These are phyloP conservation scores for Otolemur crassicaudatus DNA, from an alignment of 2,797 vertebrate genomes.

Conservation along the genomic window DNA sequence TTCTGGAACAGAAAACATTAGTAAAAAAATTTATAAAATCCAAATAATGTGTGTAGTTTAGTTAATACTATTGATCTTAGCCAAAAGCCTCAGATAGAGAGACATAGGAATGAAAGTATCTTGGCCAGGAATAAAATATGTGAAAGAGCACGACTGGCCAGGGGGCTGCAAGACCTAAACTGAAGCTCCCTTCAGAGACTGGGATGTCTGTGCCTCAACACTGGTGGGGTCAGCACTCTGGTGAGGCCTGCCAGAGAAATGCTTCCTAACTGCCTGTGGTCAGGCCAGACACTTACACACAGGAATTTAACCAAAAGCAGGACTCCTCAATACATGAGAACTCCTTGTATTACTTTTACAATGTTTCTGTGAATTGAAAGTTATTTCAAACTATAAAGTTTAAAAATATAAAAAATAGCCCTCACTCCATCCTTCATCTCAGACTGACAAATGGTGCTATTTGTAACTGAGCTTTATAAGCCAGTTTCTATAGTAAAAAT, in stretches of 20 bases:
- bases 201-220: background rate
- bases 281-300: background rate
- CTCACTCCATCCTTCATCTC: background rate
- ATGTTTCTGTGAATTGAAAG: background rate
- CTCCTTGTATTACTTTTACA: background rate
- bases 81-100: background rate
- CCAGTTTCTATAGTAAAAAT: background rate
- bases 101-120: background rate
- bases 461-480: background rate
- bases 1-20: background rate
- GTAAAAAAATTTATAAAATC: background rate
- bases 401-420: background rate
- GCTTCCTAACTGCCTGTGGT: background rate
- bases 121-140: background rate
- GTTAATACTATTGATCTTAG: background rate
- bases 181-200: background rate
- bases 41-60: background rate
- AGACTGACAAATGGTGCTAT: background rate
- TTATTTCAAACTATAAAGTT: background rate
- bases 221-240: background rate
- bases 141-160: background rate
- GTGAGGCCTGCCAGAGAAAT: background rate
- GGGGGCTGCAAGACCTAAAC: background rate
- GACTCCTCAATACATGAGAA: background rate
- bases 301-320: background rate